Conservation (phyloP, 2,888 invertebrate genomes). For the Bimastos eiseni region DNA sequence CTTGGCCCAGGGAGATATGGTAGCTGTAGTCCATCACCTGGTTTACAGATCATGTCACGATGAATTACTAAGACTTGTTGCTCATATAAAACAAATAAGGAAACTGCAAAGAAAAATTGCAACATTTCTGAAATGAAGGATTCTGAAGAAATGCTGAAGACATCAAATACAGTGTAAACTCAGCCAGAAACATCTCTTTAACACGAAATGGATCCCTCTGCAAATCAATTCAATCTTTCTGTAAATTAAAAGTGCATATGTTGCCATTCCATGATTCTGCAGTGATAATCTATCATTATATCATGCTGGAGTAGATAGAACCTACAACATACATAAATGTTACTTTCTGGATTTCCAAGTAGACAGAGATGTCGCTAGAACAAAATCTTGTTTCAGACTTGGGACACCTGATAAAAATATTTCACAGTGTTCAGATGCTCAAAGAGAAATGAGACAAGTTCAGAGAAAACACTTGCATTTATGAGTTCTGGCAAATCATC, state of each 20-base stretch:
- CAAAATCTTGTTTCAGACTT: not conserved
- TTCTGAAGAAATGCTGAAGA: not conserved
- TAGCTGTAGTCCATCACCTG: constrained; percentile 95
- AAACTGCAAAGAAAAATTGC: not conserved
- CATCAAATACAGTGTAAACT: not conserved
- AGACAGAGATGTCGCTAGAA: not conserved
- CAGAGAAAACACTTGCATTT: constrained; percentile 71
- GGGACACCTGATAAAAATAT: not conserved
- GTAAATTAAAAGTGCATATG: no score
- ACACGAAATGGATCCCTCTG: no score
- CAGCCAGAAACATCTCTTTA: not conserved
- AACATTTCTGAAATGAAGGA: not conserved
- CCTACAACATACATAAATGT: not conserved
- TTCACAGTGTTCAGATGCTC: not conserved
- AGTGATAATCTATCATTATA: no score
- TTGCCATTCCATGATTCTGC: no score
- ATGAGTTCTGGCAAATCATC: constrained; percentile 93
- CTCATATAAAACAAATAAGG: not conserved
- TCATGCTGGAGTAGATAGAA: not conserved
- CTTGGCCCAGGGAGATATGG: constrained; percentile 85
- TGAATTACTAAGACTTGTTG: not conserved
- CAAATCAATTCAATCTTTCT: no score
- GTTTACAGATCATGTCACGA: not conserved
- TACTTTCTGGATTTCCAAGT: not conserved
- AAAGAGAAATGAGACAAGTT: not conserved